These are phyloP conservation scores for Heteronetta atricapilla DNA, from an alignment of 2,113 vertebrate genomes.

Conservation along the genomic window DNA sequence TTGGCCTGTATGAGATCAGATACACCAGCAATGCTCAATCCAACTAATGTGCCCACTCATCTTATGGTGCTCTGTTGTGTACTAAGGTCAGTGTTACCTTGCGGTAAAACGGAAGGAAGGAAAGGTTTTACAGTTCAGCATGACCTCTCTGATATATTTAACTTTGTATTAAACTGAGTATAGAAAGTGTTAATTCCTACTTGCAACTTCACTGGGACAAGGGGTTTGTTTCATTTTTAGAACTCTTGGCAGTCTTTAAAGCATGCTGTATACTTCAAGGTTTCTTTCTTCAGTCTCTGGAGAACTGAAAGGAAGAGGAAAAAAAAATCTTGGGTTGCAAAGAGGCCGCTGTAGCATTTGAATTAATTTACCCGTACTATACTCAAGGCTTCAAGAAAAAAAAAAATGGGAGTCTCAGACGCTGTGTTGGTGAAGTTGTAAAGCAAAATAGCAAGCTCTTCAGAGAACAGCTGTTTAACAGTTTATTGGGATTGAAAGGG, in stretches of 20 bases:
- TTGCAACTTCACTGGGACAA: neutral
- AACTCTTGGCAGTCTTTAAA: neutral
- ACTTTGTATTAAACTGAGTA: neutral
- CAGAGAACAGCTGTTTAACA: neutral
- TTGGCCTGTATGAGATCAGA: slow-evolving; percentile 96
- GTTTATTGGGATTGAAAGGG: neutral
- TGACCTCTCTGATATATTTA: neutral
- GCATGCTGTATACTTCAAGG: rapidly evolving
- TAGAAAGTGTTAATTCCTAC: neutral
- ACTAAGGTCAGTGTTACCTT: slow-evolving; percentile 83
- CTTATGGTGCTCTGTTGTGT: slow-evolving; percentile 97
- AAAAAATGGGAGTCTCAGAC: neutral
- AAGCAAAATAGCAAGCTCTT: neutral
- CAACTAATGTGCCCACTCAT: slow-evolving; percentile 89
- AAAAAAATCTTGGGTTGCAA: neutral
- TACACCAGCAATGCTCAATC: slow-evolving; percentile 95
- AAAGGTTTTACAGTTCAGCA: neutral
- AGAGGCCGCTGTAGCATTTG: neutral
- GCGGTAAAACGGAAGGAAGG: neutral
- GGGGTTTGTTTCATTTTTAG: neutral
- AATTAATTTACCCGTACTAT: neutral
- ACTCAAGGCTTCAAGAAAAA: neutral
- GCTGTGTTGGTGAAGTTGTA: neutral
- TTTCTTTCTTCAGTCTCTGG: neutral
- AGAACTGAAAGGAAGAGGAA: neutral